phyloP scores from a whole-genome alignment of 2,113 vertebrate genomes.

The Bos javanicus region DNA sequence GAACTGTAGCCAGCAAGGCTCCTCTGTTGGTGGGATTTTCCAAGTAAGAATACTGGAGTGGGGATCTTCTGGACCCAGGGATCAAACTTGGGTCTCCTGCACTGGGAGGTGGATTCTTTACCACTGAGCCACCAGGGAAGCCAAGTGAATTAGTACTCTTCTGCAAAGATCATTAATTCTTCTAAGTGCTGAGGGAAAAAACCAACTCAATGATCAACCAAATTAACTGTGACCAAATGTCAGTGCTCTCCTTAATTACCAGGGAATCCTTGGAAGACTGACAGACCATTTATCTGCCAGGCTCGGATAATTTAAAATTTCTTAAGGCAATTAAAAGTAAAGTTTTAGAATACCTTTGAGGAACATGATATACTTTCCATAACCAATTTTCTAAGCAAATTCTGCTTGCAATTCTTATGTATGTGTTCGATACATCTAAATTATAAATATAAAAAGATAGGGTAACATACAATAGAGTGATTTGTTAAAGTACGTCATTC shows the following conservation, averaged over 20 bases:
- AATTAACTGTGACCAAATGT: background rate
- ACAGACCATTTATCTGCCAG: background rate
- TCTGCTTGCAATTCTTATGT: background rate
- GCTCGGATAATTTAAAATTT: background rate
- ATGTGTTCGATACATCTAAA: background rate
- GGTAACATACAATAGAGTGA: background rate
- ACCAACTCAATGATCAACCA: background rate
- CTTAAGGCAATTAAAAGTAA: background rate
- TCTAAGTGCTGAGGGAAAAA: background rate
- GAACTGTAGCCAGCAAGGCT: background rate
- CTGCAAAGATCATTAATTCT: background rate
- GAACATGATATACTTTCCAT: background rate
- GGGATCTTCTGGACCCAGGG: background rate
- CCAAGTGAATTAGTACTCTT: background rate
- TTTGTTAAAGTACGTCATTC: background rate
- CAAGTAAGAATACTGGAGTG: background rate
- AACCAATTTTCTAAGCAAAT: background rate
- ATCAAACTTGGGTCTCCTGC: background rate
- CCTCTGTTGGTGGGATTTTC: accelerated
- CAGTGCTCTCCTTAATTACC: background rate
- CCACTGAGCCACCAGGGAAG: background rate
- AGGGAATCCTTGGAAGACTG: background rate
- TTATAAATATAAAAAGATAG: background rate
- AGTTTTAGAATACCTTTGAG: constrained; percentile 25
- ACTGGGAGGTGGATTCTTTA: background rate